phyloP scores from a whole-genome alignment of 1,140 invertebrate genomes.

The Heliconius eleuchia region DNA sequence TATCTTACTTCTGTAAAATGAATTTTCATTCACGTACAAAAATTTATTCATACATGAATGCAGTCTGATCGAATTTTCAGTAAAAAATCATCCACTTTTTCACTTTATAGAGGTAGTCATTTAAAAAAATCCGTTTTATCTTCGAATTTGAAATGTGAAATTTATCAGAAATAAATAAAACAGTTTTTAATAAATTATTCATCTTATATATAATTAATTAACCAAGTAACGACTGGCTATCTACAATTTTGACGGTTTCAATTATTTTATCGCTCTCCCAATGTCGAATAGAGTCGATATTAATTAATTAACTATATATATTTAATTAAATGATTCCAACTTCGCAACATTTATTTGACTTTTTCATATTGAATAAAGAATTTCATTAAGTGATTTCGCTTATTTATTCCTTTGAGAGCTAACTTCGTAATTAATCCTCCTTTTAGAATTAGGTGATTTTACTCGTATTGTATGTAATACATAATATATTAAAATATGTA shows the following conservation, averaged over 20 bases:
- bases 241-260: slow-evolving; percentile 73
- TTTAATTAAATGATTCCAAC: slow-evolving; percentile 64
- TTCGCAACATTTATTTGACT: slow-evolving; percentile 49
- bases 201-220: slow-evolving; percentile 59
- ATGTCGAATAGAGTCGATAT: slow-evolving; percentile 56
- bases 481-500: neutral
- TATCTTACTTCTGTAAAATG: slow-evolving; percentile 40
- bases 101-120: slow-evolving; percentile 27
- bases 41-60: slow-evolving; percentile 41
- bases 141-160: slow-evolving; percentile 23
- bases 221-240: slow-evolving; percentile 60
- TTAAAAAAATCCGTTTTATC: slow-evolving; percentile 21
- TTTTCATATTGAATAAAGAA: slow-evolving; percentile 10
- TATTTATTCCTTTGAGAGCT: slow-evolving; percentile 19
- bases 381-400: slow-evolving; percentile 12
- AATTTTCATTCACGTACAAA: slow-evolving; percentile 39
- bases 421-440: neutral
- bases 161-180: slow-evolving; percentile 38
- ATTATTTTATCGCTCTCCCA: slow-evolving; percentile 65
- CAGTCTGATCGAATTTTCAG: slow-evolving; percentile 39
- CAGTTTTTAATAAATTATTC: slow-evolving; percentile 48
- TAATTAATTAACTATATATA: slow-evolving; percentile 67
- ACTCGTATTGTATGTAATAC: neutral
- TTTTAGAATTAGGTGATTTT: neutral
- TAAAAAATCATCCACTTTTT: slow-evolving; percentile 35